Percentiles rank a stretch among this genome's conserved stretches.
phyloP scores from a whole-genome alignment of 1,140 invertebrate genomes.

The Cotesia typhae region DNA sequence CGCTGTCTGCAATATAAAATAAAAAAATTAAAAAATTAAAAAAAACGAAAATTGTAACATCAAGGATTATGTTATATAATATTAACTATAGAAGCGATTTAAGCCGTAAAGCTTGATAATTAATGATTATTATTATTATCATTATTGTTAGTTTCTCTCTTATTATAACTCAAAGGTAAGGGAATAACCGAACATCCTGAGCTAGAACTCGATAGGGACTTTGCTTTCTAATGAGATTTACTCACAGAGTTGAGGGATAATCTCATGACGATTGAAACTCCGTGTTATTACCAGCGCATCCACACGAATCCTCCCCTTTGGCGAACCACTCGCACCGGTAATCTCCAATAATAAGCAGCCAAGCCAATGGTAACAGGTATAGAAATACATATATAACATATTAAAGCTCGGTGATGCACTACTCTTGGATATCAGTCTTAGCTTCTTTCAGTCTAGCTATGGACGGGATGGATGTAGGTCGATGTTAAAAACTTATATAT shows the following conservation, averaged over 20 bases:
- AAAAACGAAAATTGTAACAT: background rate
- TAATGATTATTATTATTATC: background rate
- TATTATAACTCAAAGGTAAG: background rate
- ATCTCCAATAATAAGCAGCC: conserved; percentile 12
- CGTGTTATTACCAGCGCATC: background rate
- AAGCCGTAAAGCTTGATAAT: no score
- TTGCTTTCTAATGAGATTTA: background rate
- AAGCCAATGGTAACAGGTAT: conserved; percentile 1
- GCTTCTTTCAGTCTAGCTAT: no score
- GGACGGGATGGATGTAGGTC: no score
- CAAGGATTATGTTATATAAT: conserved; percentile 12
- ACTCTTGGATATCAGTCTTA: no score
- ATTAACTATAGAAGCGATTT: background rate
- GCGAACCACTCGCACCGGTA: background rate
- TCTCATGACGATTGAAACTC: conserved; percentile 13
- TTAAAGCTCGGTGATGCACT: no score
- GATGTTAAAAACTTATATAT: no score
- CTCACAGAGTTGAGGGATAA: background rate
- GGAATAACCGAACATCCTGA: background rate
- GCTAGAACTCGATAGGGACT: background rate
- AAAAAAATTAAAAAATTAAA: background rate
- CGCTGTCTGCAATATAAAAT: conserved; percentile 67
- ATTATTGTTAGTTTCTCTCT: no score
- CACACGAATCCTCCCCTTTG: background rate
- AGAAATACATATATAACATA: no score